Base-by-base conservation (phyloP, 1,140 invertebrate species). In the Rhopalosiphum padi region DNA sequence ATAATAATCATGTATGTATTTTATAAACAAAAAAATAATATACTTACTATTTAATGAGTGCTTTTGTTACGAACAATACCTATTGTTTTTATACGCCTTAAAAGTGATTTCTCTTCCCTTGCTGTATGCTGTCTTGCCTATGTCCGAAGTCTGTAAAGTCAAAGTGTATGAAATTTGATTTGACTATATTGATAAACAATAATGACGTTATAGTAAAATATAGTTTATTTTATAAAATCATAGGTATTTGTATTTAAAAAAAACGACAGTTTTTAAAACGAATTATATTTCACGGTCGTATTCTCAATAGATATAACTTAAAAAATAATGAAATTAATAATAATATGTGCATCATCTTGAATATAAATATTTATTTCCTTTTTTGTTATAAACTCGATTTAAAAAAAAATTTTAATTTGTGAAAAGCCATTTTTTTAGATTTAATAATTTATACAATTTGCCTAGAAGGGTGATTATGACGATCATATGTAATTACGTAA, bases 11-110 rank as follows among this genome's bases (percentile, higher is more conserved):
- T n/a, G 4, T 68, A 77, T 77, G n/a, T 77, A 77, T 18, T 77
- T 77, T 77, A 77, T 77, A 77, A n/a, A 77, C 60, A 77, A 77
- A n/a, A 77, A 77, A 77, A 77, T 77, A 77, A n/a, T 77, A 68
- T n/a, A 68, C 60, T 77, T 77, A 77, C 60, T n/a, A 77, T 77
- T 77, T 77, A 77, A 77, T 77, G 15, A 77, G 30, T 18, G 60
- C 30, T 77, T 77, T 77, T 35, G 30, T 77, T 35, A 77, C 23
- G n/a, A 77, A 77, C 60, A 77, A 77, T 77, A 77, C 60, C 60
- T 77, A 77, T 77, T 77, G 60, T 77, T n/a, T 68, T 77, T 77
- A 15, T 77, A 35, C 60, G 60, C 60, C 60, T 77, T 77, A 77
- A 77, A 77, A 77, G 0, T n/a, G 60, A 1, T 77, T 77, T 77